Evolutionary conservation across 2,797 vertebrate species (phyloP), one percentile per base, ranked within the genome.

Genomic region (Clarias pachynema): DNA sequence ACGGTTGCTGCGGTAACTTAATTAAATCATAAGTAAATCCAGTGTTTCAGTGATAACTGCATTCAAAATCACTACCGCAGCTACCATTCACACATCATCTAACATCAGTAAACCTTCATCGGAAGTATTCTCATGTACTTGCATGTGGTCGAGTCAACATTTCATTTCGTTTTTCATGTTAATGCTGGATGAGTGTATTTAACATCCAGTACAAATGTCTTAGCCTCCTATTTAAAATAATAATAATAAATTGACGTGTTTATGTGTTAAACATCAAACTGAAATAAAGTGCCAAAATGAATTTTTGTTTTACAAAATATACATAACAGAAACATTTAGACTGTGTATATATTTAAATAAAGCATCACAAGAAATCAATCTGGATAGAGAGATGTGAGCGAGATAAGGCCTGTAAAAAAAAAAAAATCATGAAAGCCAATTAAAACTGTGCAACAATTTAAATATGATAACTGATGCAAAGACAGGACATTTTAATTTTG

Each of bases 191-290:
- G 14, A 75, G 40, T 53, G 3, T 60, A 34, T 34, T 26, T 31
- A 63, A 80, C n/a, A 5, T 66, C 29, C 40, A 80, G n/a, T 80
- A 53, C 79, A 66, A 80, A 80, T 53, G 77, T 29, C 16, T 65
- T 10, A 49, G 37, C 24, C 10, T 31, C 57, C 22, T 2, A 12
- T 14, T 14, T 66, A 26, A 31, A 66, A 65, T 16, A 66, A 26
- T 26, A 15, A 14, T 62, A 63, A 63, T 8, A n/a, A 62, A 60
- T 22, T 18, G 22, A 60, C 15, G 20, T 20, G 34, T 78, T 5
- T 62, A 16, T 26, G 10, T 63, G 6, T 26, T 4, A 59, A n/a
- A 14, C 31, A 79, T 60, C 49, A 12, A 14, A 53, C 12, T 53
- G 49, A 53, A 53, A 53, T 79, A 79, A 24, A 59, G 31, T 59